Base-by-base conservation (phyloP, 37 sponge, comb jelly and placozoan genomes). In the Ianthella basta region DNA sequence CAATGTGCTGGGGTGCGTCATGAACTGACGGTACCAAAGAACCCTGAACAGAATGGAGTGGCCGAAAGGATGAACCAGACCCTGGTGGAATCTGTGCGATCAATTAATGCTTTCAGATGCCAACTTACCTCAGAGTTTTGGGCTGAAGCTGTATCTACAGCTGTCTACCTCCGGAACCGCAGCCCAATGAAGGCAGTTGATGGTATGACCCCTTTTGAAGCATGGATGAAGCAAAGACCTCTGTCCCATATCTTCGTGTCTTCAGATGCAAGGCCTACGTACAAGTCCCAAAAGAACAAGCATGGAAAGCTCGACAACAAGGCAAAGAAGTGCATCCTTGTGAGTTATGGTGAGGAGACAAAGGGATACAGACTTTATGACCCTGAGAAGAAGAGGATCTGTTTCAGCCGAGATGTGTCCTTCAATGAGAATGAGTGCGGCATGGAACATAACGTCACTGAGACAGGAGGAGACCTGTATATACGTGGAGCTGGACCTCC, bases 301-400 rank as follows among this genome's bases (percentile, higher is more conserved):
- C 32, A 84, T 32, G 40, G 82, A 60, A 90, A 90, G 60, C 65
- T 86, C 13, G 87, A 90, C 37, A 38, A 36, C 21, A 86, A 90
- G 44, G 61, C 90, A 33, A 87, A 35, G 81, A 91, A 55, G 40
- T 87, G 80, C 72, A 78, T 63, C 21, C 69, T 87, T 69, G 55
- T 83, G 74, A 83, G 84, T 14, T 82, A 90, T 74, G 84, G 81
- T 23, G 54, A 29, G 33, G 37, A 56, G 41, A 61, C 55, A 21
- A 89, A 89, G 63, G 86, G 90, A 18, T 89, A 89, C 38, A 25
- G 85, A 20, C 56, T 89, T 25, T 89, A 89, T 66, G 89, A 84
- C 75, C 79, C 74, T 41, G 1, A 60, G 23, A 39, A 73, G 59
- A 57, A 25, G 27, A 84, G 55, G 32, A 72, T 89, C 19, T 30